Base-by-base conservation (phyloP, 2,888 invertebrate genomes). In the Sinelater perroti region DNA sequence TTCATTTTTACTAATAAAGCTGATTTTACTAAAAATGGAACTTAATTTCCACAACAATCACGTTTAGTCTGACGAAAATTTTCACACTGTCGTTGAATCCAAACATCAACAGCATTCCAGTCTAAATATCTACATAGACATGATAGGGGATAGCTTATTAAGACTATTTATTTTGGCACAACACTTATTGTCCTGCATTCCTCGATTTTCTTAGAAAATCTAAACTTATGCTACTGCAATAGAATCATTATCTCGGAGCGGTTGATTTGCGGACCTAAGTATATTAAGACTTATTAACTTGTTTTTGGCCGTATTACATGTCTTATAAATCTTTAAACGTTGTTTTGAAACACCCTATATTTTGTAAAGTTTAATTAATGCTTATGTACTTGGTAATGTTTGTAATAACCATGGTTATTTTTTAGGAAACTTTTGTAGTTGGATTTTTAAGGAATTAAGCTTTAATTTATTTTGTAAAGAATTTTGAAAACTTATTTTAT, bases 371-470 rank as follows among this genome's bases (percentile, higher is more conserved):
- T 24, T 5, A 5, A 24, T 5, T 24, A 24, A 5, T 6, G 5
- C 24, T 7, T 24, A 7, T 24, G 8, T 6, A 24, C 5, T 7
- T 7, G 8, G 8, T 24, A 6, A 24, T 6, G 24, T 6, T 6
- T 24, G 5, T 24, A 6, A 18, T 16, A 17, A 46, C 26, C 33
- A 33, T n/a, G n/a, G n/a, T n/a, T n/a, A 44, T 44, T 44, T 44
- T 44, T 24, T 21, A 44, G 28, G 44, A 24, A 24, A 24, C 24
- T 31, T 8, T 31, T 31, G 3, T 31, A 31, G 11, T 10, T 31
- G 11, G 3, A 31, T 31, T n/a, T n/a, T n/a, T n/a, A n/a, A n/a
- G n/a, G n/a, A n/a, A n/a, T n/a, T n/a, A n/a, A n/a, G n/a, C n/a
- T n/a, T n/a, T n/a, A n/a, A n/a, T n/a, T n/a, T n/a, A n/a, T n/a